Conservation (phyloP, 1,140 invertebrate genomes). For the Acromyrmex heyeri region DNA sequence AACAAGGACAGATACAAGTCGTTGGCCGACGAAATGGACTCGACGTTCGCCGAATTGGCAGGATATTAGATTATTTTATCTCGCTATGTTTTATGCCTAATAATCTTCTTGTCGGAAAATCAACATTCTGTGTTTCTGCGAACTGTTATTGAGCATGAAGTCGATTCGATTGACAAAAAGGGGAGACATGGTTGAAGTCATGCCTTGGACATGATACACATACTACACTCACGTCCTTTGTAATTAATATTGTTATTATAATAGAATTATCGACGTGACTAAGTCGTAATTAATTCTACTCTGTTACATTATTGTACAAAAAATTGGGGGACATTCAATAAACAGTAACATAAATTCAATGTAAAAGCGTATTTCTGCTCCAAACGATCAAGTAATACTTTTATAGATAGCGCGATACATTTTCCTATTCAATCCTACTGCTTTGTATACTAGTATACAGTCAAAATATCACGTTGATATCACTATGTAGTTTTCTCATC, state of each 20-base stretch:
- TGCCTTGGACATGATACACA: constrained; percentile 7
- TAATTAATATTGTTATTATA: constrained; percentile 67
- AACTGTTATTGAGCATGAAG: constrained; percentile 19
- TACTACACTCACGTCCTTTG: constrained; percentile 34
- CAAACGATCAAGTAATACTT: neutral
- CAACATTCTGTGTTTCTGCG: constrained; percentile 37
- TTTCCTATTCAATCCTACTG: neutral
- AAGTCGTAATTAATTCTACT: constrained; percentile 71
- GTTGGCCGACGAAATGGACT: constrained; percentile 98
- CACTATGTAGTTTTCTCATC: neutral
- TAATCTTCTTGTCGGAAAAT: constrained; percentile 14
- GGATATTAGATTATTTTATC: constrained; percentile 88
- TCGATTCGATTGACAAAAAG: constrained; percentile 6
- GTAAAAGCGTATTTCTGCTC: constrained; percentile 18
- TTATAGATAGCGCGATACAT: neutral
- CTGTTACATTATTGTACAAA: constrained; percentile 74
- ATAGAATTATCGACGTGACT: constrained; percentile 63
- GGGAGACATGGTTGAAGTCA: constrained; percentile 12
- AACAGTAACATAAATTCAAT: constrained; percentile 53
- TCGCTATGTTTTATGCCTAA: constrained; percentile 61
- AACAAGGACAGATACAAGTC: constrained; percentile 99
- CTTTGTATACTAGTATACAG: neutral
- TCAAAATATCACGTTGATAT: neutral
- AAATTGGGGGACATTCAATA: constrained; percentile 74
- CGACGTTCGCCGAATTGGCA: constrained; percentile 96